Base-by-base conservation (phyloP, 2,888 invertebrate species). In the Zhengitettix transpicula region DNA sequence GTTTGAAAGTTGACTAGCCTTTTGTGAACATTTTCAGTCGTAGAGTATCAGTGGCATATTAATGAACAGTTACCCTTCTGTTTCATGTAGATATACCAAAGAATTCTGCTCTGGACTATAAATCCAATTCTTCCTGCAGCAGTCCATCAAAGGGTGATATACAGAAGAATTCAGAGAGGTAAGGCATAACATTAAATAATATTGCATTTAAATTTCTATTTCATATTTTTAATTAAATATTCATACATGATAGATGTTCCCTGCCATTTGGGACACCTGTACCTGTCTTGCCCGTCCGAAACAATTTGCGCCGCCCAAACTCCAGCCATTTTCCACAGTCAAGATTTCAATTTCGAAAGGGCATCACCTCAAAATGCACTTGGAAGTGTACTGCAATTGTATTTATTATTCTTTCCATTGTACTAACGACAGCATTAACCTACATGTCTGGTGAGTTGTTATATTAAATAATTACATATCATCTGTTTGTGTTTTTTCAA, bases 331-430 rank as follows among this genome's bases (percentile, higher is more conserved):
- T 86, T 71, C 77, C 81, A 40, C 77, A 80, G 66, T 85, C 87
- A 67, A 81, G 89, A 69, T 89, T 89, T 77, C 90, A 89, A 75
- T 89, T 90, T 75, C 84, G 87, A 72, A 90, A 91, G 79, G 89
- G 88, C 68, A 78, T 90, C 68, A 84, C 88, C 61, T 86, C 89
- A 67, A 81, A 83, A 69, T 95, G 95, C 76, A 89, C 90, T 65
- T 94, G 94, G 90, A 89, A 89, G 74, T 90, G 93, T 75, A 85
- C 91, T 67, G 91, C 93, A 65, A 87, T 95, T 71, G 83, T 87
- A 67, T 87, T 91, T 72, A 86, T 92, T 71, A 81, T 89, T 74
- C 80, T 92, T 68, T 85, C 89, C 68, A 83, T 89, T 68, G 81
- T 89, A 69, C 80, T 94, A 67, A 82, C 87, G 70, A 87, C 90